phyloP scores from a whole-genome alignment of 2,113 vertebrate species.

The Pollachius pollachius region DNA sequence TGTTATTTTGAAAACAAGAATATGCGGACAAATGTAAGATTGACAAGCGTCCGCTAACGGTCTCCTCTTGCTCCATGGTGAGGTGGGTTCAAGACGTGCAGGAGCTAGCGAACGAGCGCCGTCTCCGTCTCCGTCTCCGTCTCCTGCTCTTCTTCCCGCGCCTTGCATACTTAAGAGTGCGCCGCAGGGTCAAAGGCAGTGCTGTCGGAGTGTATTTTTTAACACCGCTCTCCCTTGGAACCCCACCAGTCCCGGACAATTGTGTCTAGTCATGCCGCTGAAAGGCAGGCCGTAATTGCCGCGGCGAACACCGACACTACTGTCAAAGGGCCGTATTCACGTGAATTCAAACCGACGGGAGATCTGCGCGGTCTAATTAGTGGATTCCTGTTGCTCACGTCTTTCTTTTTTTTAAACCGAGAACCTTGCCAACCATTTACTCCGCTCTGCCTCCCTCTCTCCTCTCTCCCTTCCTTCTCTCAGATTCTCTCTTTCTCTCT shows the following conservation, averaged over 20 bases:
- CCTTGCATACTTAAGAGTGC: conserved; percentile 1
- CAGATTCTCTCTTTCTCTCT: background rate
- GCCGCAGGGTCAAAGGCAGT: conserved; percentile 5
- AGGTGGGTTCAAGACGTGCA: too few species aligned
- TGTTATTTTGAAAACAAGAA: too few species aligned
- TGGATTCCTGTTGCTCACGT: conserved; percentile 25
- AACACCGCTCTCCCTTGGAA: conserved; percentile 11
- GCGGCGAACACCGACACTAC: conserved; percentile 33
- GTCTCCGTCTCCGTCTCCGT: background rate
- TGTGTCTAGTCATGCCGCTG: conserved; percentile 35
- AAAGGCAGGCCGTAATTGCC: conserved; percentile 30
- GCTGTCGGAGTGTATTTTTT: conserved; percentile 17
- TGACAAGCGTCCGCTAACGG: too few species aligned
- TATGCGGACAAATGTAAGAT: too few species aligned
- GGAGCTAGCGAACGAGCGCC: too few species aligned
- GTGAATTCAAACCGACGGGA: conserved; percentile 23
- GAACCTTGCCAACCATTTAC: conserved; percentile 5
- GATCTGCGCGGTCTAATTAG: conserved; percentile 12
- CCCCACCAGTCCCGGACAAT: conserved; percentile 25
- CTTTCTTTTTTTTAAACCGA: background rate
- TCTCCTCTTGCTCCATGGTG: too few species aligned
- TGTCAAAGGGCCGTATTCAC: conserved; percentile 28
- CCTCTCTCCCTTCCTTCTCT: conserved; percentile 2
- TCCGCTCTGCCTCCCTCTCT: background rate
- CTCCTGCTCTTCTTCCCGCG: background rate